Evolutionary conservation across 2,797 vertebrate genomes (phyloP).

Genomic region (Peromyscus eremicus): DNA sequence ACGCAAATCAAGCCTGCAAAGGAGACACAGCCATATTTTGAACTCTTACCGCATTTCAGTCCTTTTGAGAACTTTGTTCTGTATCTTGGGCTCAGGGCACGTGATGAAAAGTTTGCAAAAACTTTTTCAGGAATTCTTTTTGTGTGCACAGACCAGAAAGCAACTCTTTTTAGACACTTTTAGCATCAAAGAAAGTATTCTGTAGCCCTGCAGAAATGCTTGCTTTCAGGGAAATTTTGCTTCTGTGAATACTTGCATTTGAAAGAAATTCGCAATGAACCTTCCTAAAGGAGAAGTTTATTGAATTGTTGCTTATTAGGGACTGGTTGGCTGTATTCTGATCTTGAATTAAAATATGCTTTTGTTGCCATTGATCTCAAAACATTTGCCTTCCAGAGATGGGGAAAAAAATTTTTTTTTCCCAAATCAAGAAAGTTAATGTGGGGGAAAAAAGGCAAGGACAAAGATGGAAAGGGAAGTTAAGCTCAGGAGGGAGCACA

Average conservation of each 20-base stretch:
- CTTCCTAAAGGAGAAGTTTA: not conserved
- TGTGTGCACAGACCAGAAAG: not conserved
- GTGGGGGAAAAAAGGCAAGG: not conserved
- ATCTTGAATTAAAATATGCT: not conserved
- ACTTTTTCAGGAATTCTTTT: not conserved
- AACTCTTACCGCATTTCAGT: not conserved
- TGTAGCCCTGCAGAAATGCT: not conserved
- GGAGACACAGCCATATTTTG: not conserved
- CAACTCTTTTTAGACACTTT: not conserved
- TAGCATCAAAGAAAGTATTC: not conserved
- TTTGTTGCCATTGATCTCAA: not conserved
- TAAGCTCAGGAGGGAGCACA: not conserved
- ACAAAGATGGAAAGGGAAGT: not conserved
- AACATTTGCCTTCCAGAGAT: not conserved
- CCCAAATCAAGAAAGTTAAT: not conserved
- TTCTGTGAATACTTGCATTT: not conserved
- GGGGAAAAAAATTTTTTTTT: not conserved
- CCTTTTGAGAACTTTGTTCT: not conserved
- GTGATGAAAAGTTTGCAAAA: slow-evolving; percentile 27
- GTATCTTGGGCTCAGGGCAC: not conserved
- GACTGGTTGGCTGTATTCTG: accelerated
- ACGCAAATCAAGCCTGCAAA: not conserved
- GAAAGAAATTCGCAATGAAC: not conserved
- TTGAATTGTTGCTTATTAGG: slow-evolving; percentile 36
- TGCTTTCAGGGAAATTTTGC: slow-evolving; percentile 33